A percentile compares a stretch with the other conserved stretches of the same genome.
Evolutionary conservation across 2,113 vertebrate genomes (phyloP).

Genomic region (Tupaia tana): DNA sequence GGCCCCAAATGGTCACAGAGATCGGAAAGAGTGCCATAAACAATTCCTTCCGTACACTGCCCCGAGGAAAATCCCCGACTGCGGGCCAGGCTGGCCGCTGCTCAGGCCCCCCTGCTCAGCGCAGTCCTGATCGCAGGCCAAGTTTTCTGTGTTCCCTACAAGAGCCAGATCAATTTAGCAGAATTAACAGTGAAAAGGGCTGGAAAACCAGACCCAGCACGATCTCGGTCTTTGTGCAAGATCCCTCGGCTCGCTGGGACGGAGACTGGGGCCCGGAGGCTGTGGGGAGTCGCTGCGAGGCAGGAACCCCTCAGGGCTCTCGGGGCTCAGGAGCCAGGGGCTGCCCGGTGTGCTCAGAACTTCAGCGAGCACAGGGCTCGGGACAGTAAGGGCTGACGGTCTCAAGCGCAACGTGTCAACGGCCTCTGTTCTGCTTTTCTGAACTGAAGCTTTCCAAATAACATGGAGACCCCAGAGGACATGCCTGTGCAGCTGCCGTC

Average conservation of each 20-base stretch:
- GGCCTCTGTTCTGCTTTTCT: conserved; percentile 87
- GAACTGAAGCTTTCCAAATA: conserved; percentile 85
- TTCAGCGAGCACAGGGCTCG: conserved; percentile 68
- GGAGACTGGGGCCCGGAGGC: not conserved
- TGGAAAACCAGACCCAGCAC: conserved; percentile 57
- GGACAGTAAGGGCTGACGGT: conserved; percentile 77
- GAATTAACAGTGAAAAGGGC: conserved; percentile 71
- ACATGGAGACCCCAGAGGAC: conserved; percentile 88
- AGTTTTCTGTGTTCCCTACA: conserved; percentile 67
- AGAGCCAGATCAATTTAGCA: conserved; percentile 70
- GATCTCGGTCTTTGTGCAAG: conserved; percentile 71
- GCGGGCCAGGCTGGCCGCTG: conserved; percentile 66
- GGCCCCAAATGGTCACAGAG: conserved; percentile 60
- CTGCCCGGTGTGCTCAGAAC: conserved; percentile 71
- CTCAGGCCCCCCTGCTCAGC: conserved; percentile 69
- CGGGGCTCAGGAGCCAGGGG: not conserved
- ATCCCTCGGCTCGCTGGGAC: conserved; percentile 64
- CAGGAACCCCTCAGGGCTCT: not conserved
- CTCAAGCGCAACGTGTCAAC: conserved; percentile 83
- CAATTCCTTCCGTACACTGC: conserved; percentile 65
- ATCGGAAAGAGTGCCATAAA: conserved; percentile 69
- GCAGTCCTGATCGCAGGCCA: conserved; percentile 63
- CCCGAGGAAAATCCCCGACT: conserved; percentile 71
- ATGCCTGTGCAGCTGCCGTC: conserved; percentile 84
- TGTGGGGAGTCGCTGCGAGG: no score